phyloP scores from a whole-genome alignment of 2,113 vertebrate species.

The Chaetops frenatus region DNA sequence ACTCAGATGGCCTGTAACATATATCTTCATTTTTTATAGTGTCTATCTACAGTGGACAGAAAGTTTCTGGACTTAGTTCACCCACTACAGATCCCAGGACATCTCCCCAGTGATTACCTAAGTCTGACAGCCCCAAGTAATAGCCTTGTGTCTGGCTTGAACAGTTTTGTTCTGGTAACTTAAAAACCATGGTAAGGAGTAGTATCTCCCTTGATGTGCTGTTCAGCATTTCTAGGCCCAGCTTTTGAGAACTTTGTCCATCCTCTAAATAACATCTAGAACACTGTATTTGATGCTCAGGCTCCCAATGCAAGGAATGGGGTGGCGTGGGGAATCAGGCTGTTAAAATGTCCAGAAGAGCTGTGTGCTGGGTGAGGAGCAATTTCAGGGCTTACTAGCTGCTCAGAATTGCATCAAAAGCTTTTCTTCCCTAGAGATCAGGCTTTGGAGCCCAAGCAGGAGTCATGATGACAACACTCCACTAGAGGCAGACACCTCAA shows the following conservation, averaged over 20 bases:
- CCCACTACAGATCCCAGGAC: neutral
- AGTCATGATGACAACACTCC: neutral
- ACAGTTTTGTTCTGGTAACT: neutral
- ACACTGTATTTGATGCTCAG: neutral
- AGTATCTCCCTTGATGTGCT: neutral
- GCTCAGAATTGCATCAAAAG: neutral
- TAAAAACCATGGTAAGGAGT: neutral
- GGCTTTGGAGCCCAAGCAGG: neutral
- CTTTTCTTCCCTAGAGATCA: neutral
- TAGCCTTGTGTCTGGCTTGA: neutral
- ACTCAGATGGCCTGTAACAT: neutral
- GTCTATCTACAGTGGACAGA: neutral
- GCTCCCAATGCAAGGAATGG: neutral
- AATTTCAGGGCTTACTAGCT: neutral
- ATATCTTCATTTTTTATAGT: neutral
- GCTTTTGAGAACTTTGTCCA: neutral
- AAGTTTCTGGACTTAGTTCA: neutral
- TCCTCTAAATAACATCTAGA: neutral
- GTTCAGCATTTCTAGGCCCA: neutral
- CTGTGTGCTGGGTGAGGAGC: neutral
- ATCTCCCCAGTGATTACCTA: neutral
- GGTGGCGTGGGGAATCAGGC: fast-evolving
- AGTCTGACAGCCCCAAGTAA: neutral
- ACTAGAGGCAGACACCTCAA: neutral
- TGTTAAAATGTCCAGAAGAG: neutral